These are phyloP conservation scores for Platyscapa corneri DNA, from an alignment of 1,140 invertebrate species.

Conservation along the genomic window DNA sequence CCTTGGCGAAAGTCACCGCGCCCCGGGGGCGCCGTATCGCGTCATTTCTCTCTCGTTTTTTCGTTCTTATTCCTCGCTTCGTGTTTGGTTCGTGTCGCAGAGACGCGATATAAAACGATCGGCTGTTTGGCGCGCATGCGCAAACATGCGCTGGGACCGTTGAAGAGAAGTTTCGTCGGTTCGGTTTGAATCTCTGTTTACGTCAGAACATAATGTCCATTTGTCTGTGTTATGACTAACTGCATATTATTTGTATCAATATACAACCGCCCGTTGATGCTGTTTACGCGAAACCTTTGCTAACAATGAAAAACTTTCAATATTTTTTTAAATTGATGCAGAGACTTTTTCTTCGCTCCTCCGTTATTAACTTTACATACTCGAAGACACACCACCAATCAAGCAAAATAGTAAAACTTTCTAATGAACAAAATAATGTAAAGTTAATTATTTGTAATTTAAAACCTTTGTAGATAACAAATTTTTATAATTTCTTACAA, in stretches of 20 bases:
- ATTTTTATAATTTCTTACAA: too few species aligned
- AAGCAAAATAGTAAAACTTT: too few species aligned
- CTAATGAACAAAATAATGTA: too few species aligned
- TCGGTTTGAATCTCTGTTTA: neutral
- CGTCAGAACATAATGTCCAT: neutral
- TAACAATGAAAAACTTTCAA: neutral
- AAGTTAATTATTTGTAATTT: too few species aligned
- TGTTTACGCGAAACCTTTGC: conserved; percentile 29
- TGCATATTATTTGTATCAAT: neutral
- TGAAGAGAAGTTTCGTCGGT: neutral
- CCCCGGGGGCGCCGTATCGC: neutral
- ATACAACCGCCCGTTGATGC: neutral
- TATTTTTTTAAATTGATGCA: neutral
- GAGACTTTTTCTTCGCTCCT: too few species aligned
- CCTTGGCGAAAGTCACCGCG: neutral
- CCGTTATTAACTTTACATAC: too few species aligned
- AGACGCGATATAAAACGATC: neutral
- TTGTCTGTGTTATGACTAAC: neutral
- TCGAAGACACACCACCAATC: too few species aligned
- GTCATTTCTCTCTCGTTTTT: neutral
- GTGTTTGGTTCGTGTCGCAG: neutral
- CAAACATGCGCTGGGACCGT: neutral
- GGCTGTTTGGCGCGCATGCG: neutral
- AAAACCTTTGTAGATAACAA: too few species aligned
- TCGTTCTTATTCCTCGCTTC: neutral